A percentile compares a stretch with the other conserved stretches of the same genome.
phyloP scores from a whole-genome alignment of 2,888 invertebrate genomes.

The Drosophila limbata region DNA sequence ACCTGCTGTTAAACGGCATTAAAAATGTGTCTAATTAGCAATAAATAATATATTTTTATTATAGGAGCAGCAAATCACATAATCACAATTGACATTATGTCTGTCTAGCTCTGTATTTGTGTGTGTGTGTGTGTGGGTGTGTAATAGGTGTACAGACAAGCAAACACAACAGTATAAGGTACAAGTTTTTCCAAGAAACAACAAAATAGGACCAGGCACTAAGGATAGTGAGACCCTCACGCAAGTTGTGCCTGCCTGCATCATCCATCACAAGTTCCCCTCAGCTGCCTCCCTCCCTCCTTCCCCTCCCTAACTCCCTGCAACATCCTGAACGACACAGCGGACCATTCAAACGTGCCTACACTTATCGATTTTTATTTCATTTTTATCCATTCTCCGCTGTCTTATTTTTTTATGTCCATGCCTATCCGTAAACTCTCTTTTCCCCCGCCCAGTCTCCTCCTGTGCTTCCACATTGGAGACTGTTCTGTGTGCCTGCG shows the following conservation, averaged over 20 bases:
- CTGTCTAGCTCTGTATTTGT: neutral
- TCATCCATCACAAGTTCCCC: conserved; percentile 19
- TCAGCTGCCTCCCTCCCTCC: neutral
- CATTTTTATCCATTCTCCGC: conserved; percentile 74
- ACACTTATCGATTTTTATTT: conserved; percentile 83
- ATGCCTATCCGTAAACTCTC: conserved; percentile 2
- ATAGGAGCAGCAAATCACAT: conserved; percentile 26
- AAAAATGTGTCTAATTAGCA: conserved; percentile 49
- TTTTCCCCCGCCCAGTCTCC: neutral
- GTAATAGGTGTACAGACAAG: conserved; percentile 7
- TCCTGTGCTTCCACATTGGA: conserved; percentile 16
- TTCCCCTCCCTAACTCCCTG: neutral
- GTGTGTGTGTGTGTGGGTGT: neutral
- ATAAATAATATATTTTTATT: conserved; percentile 54
- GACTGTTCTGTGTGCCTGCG: conserved; percentile 45
- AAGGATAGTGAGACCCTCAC: conserved; percentile 15
- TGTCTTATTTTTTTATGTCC: conserved; percentile 32
- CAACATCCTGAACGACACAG: neutral
- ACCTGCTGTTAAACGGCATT: conserved; percentile 17
- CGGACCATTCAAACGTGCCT: conserved; percentile 71
- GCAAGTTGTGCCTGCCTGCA: conserved; percentile 3
- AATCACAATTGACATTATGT: conserved; percentile 14
- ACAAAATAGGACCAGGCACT: conserved; percentile 47
- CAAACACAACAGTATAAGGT: conserved; percentile 14
- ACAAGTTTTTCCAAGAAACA: conserved; percentile 62